A percentile compares a stretch with the other conserved stretches of the same genome.
phyloP scores from a whole-genome alignment of 2,888 invertebrate genomes.

The Trachelus tabidus region DNA sequence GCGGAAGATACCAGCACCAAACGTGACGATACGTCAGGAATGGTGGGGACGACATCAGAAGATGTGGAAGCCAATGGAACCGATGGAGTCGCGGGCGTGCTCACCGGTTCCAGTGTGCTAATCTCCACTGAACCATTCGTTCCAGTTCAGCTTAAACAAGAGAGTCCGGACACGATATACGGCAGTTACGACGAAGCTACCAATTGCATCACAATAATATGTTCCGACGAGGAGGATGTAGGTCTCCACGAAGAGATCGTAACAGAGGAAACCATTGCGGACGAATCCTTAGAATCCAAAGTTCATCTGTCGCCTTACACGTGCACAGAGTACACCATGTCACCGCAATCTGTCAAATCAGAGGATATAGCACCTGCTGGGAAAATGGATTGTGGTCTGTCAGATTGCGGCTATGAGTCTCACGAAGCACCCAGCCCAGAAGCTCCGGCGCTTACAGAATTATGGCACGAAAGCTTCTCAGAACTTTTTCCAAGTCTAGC shows the following conservation, averaged over 20 bases:
- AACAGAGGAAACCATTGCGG: conserved; percentile 60
- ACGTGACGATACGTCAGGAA: conserved; percentile 71
- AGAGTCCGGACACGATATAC: conserved; percentile 73
- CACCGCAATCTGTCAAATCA: conserved; percentile 55
- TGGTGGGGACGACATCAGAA: conserved; percentile 91
- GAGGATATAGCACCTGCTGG: conserved; percentile 45
- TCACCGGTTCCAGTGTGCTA: conserved; percentile 56
- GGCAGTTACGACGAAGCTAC: conserved; percentile 79
- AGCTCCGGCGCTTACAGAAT: conserved; percentile 67
- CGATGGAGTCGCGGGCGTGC: conserved; percentile 55
- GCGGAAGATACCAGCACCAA: conserved; percentile 66
- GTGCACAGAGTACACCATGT: conserved; percentile 48
- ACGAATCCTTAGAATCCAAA: conserved; percentile 1
- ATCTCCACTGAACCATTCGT: not conserved
- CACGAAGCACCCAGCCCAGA: conserved; percentile 70
- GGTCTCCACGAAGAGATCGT: conserved; percentile 66
- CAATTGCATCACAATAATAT: conserved; percentile 79
- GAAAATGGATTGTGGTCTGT: conserved; percentile 35
- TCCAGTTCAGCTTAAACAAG: conserved; percentile 48
- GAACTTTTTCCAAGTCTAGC: conserved; percentile 82
- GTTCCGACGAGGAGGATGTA: conserved; percentile 71
- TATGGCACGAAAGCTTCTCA: conserved; percentile 81
- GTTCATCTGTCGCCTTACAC: conserved; percentile 48
- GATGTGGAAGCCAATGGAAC: conserved; percentile 83
- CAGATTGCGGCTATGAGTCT: conserved; percentile 78